Evolutionary conservation across 2,888 invertebrate genomes (phyloP).

Genomic region (Tachina lurida): DNA sequence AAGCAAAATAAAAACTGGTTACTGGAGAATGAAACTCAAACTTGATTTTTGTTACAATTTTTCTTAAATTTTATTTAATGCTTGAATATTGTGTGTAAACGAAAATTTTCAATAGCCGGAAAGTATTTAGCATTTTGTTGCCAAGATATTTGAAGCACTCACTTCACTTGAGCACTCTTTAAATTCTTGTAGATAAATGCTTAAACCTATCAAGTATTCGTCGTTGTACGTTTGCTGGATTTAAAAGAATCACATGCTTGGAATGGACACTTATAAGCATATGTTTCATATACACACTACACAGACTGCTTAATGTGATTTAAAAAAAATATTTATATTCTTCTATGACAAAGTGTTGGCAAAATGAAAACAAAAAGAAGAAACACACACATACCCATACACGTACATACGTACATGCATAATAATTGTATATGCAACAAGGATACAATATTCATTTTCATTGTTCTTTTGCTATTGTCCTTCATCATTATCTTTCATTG

Average conservation of each 20-base stretch:
- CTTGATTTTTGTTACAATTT: no score
- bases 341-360: background rate
- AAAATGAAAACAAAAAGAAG: background rate
- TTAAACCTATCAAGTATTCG: background rate
- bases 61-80: no score
- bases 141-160: conserved; percentile 22
- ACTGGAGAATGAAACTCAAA: no score
- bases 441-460: conserved; percentile 45
- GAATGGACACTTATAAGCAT: conserved; percentile 32
- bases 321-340: conserved; percentile 21
- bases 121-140: conserved; percentile 27
- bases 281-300: background rate
- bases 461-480: conserved; percentile 48
- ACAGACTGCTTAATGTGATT: background rate
- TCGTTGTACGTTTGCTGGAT: background rate
- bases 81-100: background rate
- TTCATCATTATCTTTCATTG: background rate
- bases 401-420: background rate
- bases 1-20: background rate
- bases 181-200: conserved; percentile 9
- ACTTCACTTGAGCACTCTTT: conserved; percentile 47
- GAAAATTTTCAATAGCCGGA: background rate
- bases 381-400: background rate
- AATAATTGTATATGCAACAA: conserved; percentile 61
- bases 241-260: background rate